phyloP scores from a whole-genome alignment of 2,797 vertebrate genomes.

The Momotus momota region DNA sequence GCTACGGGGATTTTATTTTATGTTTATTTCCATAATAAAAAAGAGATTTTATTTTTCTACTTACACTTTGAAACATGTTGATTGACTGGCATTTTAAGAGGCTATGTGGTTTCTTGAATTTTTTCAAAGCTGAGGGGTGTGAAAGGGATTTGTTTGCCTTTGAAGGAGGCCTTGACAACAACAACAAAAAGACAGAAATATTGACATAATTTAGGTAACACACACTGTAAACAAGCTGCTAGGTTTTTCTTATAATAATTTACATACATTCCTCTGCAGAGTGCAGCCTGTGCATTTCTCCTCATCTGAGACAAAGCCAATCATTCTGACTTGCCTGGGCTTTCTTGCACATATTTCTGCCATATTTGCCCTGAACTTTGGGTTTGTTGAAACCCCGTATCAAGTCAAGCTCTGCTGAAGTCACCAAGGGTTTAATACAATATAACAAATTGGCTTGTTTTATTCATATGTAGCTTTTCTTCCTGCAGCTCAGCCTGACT shows the following conservation, averaged over 20 bases:
- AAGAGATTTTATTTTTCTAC: not conserved
- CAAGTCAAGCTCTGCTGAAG: not conserved
- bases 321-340: not conserved
- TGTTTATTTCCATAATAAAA: not conserved
- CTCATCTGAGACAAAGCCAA: slow-evolving; percentile 6
- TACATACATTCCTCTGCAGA: slow-evolving; percentile 4
- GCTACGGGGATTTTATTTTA: not conserved
- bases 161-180: slow-evolving; percentile 19
- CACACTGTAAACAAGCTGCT: slow-evolving; percentile 34
- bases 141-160: slow-evolving; percentile 31
- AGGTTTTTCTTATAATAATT: slow-evolving; percentile 26
- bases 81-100: not conserved
- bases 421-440: not conserved
- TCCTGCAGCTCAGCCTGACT: not conserved
- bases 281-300: not conserved
- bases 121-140: slow-evolving; percentile 16
- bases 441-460: slow-evolving; percentile 24
- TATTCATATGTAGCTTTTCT: not conserved
- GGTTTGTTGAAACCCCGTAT: not conserved
- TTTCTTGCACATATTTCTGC: slow-evolving; percentile 3
- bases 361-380: slow-evolving; percentile 3
- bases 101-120: not conserved
- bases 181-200: not conserved
- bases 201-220: slow-evolving; percentile 57
- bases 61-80: not conserved